phyloP scores from a whole-genome alignment of 2,113 vertebrate species.

The Neolamprologus falcicula region DNA sequence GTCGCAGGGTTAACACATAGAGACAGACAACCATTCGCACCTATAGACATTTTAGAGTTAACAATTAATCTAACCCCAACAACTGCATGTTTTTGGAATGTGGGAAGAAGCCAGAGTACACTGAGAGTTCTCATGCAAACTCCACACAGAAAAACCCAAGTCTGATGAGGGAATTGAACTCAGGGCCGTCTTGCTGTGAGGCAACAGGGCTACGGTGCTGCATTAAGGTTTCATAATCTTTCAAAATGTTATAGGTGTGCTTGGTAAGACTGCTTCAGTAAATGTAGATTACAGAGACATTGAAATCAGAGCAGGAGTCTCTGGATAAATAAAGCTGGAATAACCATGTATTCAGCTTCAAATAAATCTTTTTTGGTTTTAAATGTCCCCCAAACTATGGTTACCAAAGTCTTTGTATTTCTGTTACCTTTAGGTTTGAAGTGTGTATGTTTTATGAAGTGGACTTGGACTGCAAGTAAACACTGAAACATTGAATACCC shows the following conservation, averaged over 20 bases:
- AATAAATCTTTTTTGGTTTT: background rate
- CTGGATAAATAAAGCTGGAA: background rate
- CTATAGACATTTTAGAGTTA: background rate
- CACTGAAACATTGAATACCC: background rate
- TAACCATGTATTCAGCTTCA: background rate
- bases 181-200: background rate
- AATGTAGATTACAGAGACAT: background rate
- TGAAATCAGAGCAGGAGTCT: background rate
- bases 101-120: background rate
- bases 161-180: background rate
- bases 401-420: background rate
- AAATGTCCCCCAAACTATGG: background rate
- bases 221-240: background rate
- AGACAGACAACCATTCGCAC: background rate
- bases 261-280: background rate
- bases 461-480: background rate
- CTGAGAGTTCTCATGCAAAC: background rate
- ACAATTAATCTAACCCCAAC: background rate
- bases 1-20: background rate
- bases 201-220: background rate
- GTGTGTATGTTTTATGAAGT: background rate
- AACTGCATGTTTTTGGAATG: background rate
- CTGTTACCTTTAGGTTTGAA: background rate
- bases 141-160: background rate
- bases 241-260: background rate